A percentile compares a stretch with the other conserved stretches of the same genome.
phyloP scores from a whole-genome alignment of 2,888 invertebrate species.

The Monopis laevigella region DNA sequence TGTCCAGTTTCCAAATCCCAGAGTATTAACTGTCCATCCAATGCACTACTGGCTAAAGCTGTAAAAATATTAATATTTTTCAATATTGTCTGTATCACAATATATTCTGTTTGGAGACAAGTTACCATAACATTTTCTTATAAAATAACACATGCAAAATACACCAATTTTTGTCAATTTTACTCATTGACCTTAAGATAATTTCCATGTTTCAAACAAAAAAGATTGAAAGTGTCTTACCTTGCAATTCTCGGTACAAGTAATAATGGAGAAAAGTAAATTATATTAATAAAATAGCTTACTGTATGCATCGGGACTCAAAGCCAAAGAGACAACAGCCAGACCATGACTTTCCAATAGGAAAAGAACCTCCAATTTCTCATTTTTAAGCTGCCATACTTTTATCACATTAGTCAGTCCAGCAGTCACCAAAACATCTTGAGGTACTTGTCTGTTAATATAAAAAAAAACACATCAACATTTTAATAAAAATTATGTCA shows the following conservation, averaged over 20 bases:
- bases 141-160: too few relatives aligned
- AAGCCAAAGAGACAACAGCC: conserved; percentile 91
- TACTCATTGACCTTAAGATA: too few relatives aligned
- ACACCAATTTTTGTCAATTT: too few relatives aligned
- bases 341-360: conserved; percentile 87
- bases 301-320: conserved; percentile 90
- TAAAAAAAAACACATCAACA: too few relatives aligned
- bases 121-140: too few relatives aligned
- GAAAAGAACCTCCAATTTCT: conserved; percentile 77
- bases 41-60: conserved; percentile 89
- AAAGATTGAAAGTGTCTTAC: too few relatives aligned
- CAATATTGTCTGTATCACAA: too few relatives aligned
- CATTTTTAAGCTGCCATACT: conserved; percentile 81
- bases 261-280: background rate
- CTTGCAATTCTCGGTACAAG: too few relatives aligned
- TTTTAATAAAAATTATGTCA: background rate
- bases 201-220: too few relatives aligned
- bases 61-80: background rate
- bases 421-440: conserved; percentile 85
- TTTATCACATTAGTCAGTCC: conserved; percentile 91
- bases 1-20: conserved; percentile 91
- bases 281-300: conserved; percentile 33
- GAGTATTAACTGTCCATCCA: conserved; percentile 89
- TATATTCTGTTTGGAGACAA: too few relatives aligned
- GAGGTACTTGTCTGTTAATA: conserved; percentile 31